Evolutionary conservation across 23 tunicate genomes (phyloP).

Genomic region (Phallusia fumigata): DNA sequence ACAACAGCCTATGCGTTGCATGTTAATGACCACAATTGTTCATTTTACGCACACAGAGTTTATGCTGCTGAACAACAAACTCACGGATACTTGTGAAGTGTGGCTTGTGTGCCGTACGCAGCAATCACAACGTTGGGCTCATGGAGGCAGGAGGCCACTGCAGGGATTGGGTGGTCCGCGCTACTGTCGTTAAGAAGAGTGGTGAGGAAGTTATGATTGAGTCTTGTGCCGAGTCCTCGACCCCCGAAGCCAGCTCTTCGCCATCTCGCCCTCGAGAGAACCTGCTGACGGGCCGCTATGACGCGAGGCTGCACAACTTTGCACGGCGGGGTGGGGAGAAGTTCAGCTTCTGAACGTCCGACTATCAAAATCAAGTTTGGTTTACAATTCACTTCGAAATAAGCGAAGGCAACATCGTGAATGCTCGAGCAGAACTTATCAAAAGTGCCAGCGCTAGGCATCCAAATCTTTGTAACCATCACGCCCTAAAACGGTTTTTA

Average conservation of each 20-base stretch:
- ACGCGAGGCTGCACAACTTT: background rate
- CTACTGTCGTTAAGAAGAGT: background rate
- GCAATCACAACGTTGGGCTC: slow-evolving; percentile 64
- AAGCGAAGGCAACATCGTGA: too few relatives aligned
- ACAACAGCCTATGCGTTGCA: too few relatives aligned
- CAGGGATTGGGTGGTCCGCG: background rate
- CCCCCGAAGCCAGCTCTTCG: background rate
- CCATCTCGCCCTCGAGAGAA: background rate
- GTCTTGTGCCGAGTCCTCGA: background rate
- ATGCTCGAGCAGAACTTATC: too few relatives aligned
- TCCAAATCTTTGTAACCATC: too few relatives aligned
- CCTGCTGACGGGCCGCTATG: slow-evolving; percentile 1
- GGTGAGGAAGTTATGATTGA: background rate
- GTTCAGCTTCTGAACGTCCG: background rate
- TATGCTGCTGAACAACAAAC: background rate
- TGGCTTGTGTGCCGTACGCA: slow-evolving; percentile 72
- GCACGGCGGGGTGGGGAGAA: background rate
- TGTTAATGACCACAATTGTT: too few relatives aligned
- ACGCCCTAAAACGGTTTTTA: too few relatives aligned
- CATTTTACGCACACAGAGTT: too few relatives aligned
- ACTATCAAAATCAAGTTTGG: too few relatives aligned
- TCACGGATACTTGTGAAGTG: slow-evolving; percentile 48
- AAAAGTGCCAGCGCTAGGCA: too few relatives aligned
- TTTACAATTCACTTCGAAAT: too few relatives aligned
- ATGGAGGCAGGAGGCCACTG: background rate